Conservation (phyloP, 37 sponge, comb jelly and placozoan genomes). For the Axinella damicornis region DNA sequence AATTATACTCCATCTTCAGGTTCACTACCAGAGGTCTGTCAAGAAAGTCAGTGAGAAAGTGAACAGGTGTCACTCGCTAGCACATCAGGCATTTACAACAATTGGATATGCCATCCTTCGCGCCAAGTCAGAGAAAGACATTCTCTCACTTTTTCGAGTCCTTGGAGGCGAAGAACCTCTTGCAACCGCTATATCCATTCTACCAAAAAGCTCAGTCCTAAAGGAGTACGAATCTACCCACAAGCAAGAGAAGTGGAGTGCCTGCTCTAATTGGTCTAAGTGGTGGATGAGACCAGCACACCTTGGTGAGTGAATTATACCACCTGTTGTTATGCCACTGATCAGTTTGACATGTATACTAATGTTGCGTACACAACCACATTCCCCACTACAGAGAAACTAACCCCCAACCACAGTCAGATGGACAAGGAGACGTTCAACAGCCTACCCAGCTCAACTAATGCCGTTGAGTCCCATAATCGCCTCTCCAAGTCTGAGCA, state of each 20-base stretch:
- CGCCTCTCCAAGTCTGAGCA: conserved; percentile 10
- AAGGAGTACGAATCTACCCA: conserved; percentile 21
- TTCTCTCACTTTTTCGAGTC: conserved; percentile 12
- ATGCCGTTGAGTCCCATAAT: conserved; percentile 47
- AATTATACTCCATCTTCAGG: background rate
- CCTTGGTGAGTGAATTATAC: background rate
- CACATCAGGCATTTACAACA: conserved; percentile 39
- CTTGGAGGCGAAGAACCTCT: conserved; percentile 9
- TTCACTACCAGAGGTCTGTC: conserved; percentile 35
- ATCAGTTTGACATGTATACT: background rate
- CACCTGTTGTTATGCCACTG: too few species aligned
- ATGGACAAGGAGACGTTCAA: conserved; percentile 34
- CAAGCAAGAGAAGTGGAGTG: background rate
- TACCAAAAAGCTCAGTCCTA: background rate
- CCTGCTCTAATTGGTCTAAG: conserved; percentile 15
- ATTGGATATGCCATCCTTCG: conserved; percentile 21
- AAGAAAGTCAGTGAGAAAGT: conserved; percentile 34
- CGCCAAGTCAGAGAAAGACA: background rate
- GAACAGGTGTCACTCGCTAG: conserved; percentile 4
- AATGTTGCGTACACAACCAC: background rate
- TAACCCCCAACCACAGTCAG: background rate
- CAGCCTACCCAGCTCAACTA: conserved; percentile 28
- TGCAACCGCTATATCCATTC: background rate
- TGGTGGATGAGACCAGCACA: conserved; percentile 48
- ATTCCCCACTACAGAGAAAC: background rate